Conservation (phyloP, 2,113 vertebrate genomes). For the Notothenia rossii region DNA sequence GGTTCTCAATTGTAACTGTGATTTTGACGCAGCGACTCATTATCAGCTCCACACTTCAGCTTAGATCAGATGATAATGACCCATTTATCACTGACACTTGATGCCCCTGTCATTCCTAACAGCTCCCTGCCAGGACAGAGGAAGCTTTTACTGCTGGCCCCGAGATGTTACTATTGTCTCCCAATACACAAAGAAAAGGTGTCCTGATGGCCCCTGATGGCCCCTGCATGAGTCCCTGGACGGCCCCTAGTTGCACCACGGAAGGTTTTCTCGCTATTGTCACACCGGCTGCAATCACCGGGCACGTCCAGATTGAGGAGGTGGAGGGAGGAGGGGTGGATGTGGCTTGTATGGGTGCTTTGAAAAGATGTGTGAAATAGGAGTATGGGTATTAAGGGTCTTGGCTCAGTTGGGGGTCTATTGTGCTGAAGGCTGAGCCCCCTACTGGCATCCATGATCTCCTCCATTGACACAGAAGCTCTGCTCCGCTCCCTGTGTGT, state of each 20-base stretch:
- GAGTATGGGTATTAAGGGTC: slow-evolving; percentile 84
- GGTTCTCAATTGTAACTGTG: slow-evolving; percentile 33
- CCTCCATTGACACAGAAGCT: slow-evolving; percentile 77
- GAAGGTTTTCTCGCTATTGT: slow-evolving; percentile 77
- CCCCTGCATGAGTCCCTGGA: slow-evolving; percentile 58
- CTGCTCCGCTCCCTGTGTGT: slow-evolving; percentile 64
- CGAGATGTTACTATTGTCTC: slow-evolving; percentile 78
- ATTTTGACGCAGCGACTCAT: slow-evolving; percentile 65
- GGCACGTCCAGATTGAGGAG: slow-evolving; percentile 35
- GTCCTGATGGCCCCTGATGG: slow-evolving; percentile 62
- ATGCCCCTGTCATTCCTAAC: slow-evolving; percentile 69
- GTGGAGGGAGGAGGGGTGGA: slow-evolving; percentile 50
- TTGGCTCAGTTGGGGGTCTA: slow-evolving; percentile 79
- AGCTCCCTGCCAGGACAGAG: slow-evolving; percentile 78
- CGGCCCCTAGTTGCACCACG: slow-evolving; percentile 43
- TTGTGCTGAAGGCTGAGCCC: slow-evolving; percentile 77
- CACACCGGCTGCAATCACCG: slow-evolving; percentile 65
- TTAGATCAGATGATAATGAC: slow-evolving; percentile 80
- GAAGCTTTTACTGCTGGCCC: slow-evolving; percentile 78
- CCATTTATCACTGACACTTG: slow-evolving; percentile 78
- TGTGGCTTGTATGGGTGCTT: slow-evolving; percentile 74
- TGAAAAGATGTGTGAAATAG: slow-evolving; percentile 86
- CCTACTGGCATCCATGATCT: slow-evolving; percentile 84
- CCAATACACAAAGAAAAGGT: slow-evolving; percentile 86
- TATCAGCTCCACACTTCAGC: slow-evolving; percentile 75